Evolutionary conservation across 2,888 invertebrate genomes (phyloP).

Genomic region (Mythimna ferrago): DNA sequence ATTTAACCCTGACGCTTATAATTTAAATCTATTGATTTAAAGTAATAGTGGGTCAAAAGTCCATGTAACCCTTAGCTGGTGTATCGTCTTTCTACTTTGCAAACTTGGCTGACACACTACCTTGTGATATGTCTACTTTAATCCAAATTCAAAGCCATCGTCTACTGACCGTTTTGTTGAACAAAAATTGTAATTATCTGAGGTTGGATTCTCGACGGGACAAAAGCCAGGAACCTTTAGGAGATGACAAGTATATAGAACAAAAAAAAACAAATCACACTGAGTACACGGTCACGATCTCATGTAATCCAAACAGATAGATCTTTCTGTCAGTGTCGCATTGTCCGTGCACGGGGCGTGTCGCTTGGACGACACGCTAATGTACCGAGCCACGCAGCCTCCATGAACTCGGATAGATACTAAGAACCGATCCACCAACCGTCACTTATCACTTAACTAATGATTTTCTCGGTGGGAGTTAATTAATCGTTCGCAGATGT

Average conservation of each 20-base stretch:
- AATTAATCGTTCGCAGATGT: slow-evolving; percentile 61
- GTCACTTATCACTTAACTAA: slow-evolving; percentile 64
- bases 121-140: not conserved
- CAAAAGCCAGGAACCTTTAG: slow-evolving; percentile 66
- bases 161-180: slow-evolving; percentile 44
- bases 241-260: slow-evolving; percentile 54
- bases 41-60: no score
- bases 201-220: slow-evolving; percentile 62
- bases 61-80: no score
- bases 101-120: no score
- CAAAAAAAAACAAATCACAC: slow-evolving; percentile 75
- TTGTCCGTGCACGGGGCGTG: slow-evolving; percentile 69
- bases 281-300: slow-evolving; percentile 76
- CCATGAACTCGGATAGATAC: slow-evolving; percentile 35
- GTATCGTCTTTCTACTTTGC: no score
- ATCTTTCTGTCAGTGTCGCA: slow-evolving; percentile 76
- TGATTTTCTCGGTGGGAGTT: slow-evolving; percentile 59
- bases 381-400: slow-evolving; percentile 30
- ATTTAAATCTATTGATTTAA: no score
- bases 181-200: slow-evolving; percentile 57
- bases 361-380: slow-evolving; percentile 50
- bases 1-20: no score
- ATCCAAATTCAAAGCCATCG: slow-evolving; percentile 34
- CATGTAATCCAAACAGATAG: slow-evolving; percentile 85
- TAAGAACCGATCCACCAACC: slow-evolving; percentile 51